Conservation (phyloP, 2,888 invertebrate species). For the Camptogramma bilineatum region DNA sequence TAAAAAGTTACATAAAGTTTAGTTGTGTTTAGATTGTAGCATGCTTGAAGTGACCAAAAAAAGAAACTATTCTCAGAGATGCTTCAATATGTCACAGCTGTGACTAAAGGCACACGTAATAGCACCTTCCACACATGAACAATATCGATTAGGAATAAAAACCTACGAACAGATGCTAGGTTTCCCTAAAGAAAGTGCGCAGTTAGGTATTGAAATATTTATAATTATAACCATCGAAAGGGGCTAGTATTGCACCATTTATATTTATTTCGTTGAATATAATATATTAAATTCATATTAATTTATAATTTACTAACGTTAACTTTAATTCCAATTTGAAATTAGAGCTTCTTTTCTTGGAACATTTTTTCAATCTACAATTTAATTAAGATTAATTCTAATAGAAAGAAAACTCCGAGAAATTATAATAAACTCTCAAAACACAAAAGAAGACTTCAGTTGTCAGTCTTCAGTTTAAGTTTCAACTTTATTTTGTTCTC, state of each 20-base stretch:
- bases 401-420: not conserved
- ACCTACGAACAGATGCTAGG: constrained; percentile 12
- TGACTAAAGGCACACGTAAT: not conserved
- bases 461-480: constrained; percentile 6
- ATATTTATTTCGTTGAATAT: no score
- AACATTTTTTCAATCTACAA: no score
- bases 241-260: no score
- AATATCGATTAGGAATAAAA: constrained; percentile 23
- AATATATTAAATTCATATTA: no score
- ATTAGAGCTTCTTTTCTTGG: no score
- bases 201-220: constrained; percentile 7
- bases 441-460: not conserved
- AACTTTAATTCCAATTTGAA: no score
- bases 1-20: no score
- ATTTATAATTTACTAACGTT: no score
- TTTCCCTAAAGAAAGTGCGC: constrained; percentile 13
- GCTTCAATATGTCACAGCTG: not conserved
- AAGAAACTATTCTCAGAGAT: no score
- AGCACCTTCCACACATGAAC: not conserved
- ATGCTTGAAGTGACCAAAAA: no score
- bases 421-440: not conserved
- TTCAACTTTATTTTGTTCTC: constrained; percentile 11
- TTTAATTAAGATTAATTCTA: no score
- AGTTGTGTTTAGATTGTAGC: no score
- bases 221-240: not conserved